phyloP scores from a whole-genome alignment of 2,113 vertebrate species.

The Myrmophylax atrothorax region DNA sequence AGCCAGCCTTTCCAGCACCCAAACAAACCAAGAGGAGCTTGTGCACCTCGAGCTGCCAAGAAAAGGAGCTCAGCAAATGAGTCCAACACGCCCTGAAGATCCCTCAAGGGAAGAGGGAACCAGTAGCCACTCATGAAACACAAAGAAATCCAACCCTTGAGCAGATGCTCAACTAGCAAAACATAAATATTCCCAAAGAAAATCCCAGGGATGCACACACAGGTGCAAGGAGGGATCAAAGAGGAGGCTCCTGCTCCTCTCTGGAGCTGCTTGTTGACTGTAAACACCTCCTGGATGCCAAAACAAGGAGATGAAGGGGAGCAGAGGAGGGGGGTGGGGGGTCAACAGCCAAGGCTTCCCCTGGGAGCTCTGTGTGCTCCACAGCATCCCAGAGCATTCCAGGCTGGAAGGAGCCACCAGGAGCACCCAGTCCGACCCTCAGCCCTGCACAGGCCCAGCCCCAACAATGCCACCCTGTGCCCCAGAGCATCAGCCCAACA shows the following conservation, averaged over 20 bases:
- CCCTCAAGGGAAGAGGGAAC: neutral
- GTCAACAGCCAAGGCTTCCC: neutral
- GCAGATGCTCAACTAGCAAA: neutral
- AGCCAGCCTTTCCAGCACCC: neutral
- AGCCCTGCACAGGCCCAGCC: neutral
- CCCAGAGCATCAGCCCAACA: neutral
- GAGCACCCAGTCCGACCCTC: too few relatives aligned
- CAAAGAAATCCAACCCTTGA: neutral
- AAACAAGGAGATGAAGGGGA: neutral
- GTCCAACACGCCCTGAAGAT: neutral
- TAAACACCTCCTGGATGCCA: slow-evolving; percentile 11
- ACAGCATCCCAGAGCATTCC: neutral
- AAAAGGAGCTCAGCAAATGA: neutral
- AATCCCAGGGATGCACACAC: neutral
- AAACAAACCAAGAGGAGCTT: neutral
- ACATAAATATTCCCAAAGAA: neutral
- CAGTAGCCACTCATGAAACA: neutral
- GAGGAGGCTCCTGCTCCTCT: neutral
- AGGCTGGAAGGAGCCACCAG: neutral
- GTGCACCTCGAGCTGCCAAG: neutral
- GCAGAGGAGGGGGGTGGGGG: slow-evolving; percentile 8
- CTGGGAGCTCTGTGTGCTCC: too few relatives aligned
- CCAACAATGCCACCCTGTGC: too few relatives aligned
- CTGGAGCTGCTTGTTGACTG: slow-evolving; percentile 9
- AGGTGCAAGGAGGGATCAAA: slow-evolving; percentile 48